Evolutionary conservation across 2,797 vertebrate species (phyloP).

Genomic region (Sebastes reedi): DNA sequence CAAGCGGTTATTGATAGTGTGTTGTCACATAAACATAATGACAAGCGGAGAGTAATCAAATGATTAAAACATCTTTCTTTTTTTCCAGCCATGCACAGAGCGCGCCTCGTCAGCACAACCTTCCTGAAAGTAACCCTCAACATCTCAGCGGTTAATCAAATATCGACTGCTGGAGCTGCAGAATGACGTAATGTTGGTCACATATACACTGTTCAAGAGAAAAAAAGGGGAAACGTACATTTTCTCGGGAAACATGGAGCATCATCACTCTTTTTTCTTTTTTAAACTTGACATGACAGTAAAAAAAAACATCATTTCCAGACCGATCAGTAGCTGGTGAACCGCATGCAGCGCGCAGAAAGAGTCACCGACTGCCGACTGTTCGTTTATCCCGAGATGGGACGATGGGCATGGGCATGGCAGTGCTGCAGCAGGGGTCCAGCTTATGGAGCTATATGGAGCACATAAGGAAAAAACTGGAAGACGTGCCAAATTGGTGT

Average conservation of each 20-base stretch:
- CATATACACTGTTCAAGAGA: constrained; percentile 39
- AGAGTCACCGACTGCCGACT: constrained; percentile 40
- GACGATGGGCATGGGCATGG: constrained; percentile 57
- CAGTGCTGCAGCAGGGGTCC: constrained; percentile 48
- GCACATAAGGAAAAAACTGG: background rate
- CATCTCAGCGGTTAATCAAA: constrained; percentile 89
- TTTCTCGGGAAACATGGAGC: background rate
- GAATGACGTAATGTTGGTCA: constrained; percentile 92
- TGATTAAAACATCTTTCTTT: constrained; percentile 74
- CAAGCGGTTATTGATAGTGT: constrained; percentile 66
- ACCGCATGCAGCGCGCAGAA: constrained; percentile 44
- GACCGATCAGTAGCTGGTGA: constrained; percentile 28
- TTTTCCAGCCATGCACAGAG: constrained; percentile 52
- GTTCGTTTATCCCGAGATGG: constrained; percentile 65
- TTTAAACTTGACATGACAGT: background rate
- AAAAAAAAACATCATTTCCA: constrained; percentile 24
- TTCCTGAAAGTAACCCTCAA: constrained; percentile 79
- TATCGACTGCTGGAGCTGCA: constrained; percentile 87
- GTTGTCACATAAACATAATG: constrained; percentile 77
- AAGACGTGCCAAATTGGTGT: background rate
- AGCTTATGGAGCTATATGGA: background rate
- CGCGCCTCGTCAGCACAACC: constrained; percentile 87
- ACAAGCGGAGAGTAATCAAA: constrained; percentile 66
- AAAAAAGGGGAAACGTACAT: constrained; percentile 36
- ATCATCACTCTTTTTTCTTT: constrained; percentile 26